These are phyloP conservation scores for Daphoenositta chrysoptera DNA, from an alignment of 2,113 vertebrate species.

Conservation along the genomic window DNA sequence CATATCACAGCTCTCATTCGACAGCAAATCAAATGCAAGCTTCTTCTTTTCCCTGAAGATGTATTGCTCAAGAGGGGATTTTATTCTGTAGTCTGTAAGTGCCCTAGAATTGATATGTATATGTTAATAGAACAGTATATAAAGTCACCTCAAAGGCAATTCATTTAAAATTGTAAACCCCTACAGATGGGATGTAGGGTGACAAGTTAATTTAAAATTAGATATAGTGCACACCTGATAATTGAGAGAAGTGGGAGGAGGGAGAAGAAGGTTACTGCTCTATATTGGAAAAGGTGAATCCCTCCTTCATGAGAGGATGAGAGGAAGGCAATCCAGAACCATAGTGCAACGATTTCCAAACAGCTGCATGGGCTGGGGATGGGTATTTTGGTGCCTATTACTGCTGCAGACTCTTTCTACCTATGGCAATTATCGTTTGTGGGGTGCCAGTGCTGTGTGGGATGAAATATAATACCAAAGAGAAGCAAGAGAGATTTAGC, in stretches of 20 bases:
- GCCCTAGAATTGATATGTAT: conserved; percentile 49
- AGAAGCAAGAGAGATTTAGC: neutral
- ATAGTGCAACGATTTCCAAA: neutral
- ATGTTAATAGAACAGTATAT: conserved; percentile 52
- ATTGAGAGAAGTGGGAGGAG: conserved; percentile 41
- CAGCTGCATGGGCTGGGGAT: neutral
- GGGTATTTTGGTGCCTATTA: neutral
- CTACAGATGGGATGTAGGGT: conserved; percentile 47
- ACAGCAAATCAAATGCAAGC: neutral
- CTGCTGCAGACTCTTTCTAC: neutral
- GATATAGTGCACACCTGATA: conserved; percentile 50
- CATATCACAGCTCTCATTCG: neutral
- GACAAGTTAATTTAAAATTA: conserved; percentile 67
- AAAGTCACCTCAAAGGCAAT: conserved; percentile 65
- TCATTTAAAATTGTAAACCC: conserved; percentile 52
- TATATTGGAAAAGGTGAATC: conserved; percentile 65
- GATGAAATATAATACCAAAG: neutral
- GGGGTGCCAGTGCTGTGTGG: neutral
- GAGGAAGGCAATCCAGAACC: neutral
- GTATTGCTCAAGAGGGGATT: neutral
- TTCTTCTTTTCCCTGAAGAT: neutral
- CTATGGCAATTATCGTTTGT: neutral
- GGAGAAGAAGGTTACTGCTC: conserved; percentile 47
- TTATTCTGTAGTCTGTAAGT: neutral
- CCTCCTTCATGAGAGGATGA: conserved; percentile 33